phyloP scores from a whole-genome alignment of 2,797 vertebrate species.

The Xenopus petersii region DNA sequence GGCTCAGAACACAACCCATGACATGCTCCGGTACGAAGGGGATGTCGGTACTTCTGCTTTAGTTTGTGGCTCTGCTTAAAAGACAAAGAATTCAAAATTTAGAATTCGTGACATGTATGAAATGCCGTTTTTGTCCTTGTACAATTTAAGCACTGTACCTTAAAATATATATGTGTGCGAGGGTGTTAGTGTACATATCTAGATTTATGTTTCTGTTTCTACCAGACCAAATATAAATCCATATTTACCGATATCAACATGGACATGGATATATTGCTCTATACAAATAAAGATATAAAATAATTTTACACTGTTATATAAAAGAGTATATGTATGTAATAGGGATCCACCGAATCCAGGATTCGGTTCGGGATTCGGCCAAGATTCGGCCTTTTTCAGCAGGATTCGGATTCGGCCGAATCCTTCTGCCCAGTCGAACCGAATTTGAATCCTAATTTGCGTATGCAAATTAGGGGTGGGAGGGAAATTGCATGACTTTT shows the following conservation, averaged over 20 bases:
- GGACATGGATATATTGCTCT: conserved; percentile 40
- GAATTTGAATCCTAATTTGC: no score
- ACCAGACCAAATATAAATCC: conserved; percentile 12
- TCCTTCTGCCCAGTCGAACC: no score
- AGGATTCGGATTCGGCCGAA: no score
- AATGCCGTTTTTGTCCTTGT: conserved; percentile 56
- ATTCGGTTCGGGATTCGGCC: no score
- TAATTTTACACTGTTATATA: conserved; percentile 44
- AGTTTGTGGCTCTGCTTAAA: conserved; percentile 56
- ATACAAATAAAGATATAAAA: conserved; percentile 37
- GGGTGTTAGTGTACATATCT: not conserved
- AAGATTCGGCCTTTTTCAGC: no score
- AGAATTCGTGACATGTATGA: conserved; percentile 32
- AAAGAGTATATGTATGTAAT: conserved; percentile 51
- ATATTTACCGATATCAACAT: conserved; percentile 50
- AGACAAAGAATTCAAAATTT: conserved; percentile 53
- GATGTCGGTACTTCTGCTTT: conserved; percentile 58
- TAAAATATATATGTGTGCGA: conserved; percentile 40
- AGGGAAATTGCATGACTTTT: no score
- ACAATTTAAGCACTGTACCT: conserved; percentile 51
- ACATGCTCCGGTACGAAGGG: conserved; percentile 48
- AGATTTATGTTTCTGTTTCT: conserved; percentile 40
- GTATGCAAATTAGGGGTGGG: no score
- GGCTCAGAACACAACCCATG: not conserved
- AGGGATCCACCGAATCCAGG: no score